Evolutionary conservation across 1,140 invertebrate species (phyloP).

Genomic region (Pseudomyrmex flavicornis): DNA sequence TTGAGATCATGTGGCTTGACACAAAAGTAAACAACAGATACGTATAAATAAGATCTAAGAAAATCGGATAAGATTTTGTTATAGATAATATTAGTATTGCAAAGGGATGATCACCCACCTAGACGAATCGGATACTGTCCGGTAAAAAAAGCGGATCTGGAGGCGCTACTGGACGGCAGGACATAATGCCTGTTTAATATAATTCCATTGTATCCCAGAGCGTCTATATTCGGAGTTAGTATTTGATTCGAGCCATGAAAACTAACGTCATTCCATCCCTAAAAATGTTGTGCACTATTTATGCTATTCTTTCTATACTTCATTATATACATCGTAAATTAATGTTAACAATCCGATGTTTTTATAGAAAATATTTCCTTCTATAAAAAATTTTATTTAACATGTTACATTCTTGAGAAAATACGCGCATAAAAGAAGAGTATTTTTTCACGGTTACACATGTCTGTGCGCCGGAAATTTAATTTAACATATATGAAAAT

Average conservation of each 20-base stretch:
- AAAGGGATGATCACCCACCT: slow-evolving; percentile 82
- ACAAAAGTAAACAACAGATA: too few species aligned
- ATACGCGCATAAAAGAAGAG: too few species aligned
- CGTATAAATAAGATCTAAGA: too few species aligned
- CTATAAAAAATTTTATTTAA: not conserved
- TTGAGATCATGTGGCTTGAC: too few species aligned
- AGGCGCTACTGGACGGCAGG: slow-evolving; percentile 88
- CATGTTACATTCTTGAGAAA: too few species aligned
- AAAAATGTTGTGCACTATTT: not conserved
- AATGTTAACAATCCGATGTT: not conserved
- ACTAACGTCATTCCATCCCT: slow-evolving; percentile 93
- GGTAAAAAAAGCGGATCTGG: slow-evolving; percentile 88
- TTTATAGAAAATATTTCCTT: not conserved
- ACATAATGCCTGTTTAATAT: slow-evolving; percentile 89
- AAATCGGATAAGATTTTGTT: not conserved
- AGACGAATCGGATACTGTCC: slow-evolving; percentile 90
- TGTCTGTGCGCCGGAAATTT: not conserved
- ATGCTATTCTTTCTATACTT: not conserved
- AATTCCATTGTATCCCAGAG: slow-evolving; percentile 88
- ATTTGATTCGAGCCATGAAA: slow-evolving; percentile 91
- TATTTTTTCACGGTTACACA: too few species aligned
- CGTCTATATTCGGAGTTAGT: slow-evolving; percentile 89
- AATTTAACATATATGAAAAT: slow-evolving; percentile 38
- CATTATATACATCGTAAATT: not conserved
- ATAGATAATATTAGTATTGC: not conserved